These are phyloP conservation scores for Tapirus indicus DNA, from an alignment of 2,797 vertebrate species.

Conservation along the genomic window DNA sequence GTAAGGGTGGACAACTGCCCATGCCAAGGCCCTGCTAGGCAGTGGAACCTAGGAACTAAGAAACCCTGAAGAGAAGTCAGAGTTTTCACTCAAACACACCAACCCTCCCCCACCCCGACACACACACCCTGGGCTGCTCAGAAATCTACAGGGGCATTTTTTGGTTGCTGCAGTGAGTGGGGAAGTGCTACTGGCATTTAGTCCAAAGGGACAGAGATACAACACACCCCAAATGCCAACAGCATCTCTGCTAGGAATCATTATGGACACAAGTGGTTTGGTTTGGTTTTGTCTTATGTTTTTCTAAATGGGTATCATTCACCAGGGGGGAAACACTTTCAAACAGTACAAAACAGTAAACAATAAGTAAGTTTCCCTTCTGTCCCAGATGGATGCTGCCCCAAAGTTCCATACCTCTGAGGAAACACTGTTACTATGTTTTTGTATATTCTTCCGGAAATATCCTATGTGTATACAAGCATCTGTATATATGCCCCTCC, in stretches of 20 bases:
- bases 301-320: background rate
- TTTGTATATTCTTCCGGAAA: constrained; percentile 23
- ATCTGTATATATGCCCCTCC: background rate
- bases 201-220: background rate
- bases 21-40: background rate
- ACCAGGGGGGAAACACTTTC: background rate
- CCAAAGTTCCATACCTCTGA: background rate
- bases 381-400: background rate
- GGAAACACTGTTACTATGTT: constrained; percentile 5
- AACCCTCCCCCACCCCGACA: background rate
- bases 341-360: background rate
- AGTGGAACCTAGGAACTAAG: background rate
- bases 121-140: background rate
- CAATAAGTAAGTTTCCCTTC: background rate
- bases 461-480: background rate
- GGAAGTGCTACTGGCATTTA: background rate
- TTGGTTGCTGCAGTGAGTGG: background rate
- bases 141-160: background rate
- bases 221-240: background rate
- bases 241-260: background rate
- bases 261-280: background rate
- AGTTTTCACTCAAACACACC: constrained; percentile 28
- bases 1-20: background rate
- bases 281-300: background rate
- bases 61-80: background rate